Base-by-base conservation (phyloP, 1,140 invertebrate genomes). In the Drosophila subpulchrella region DNA sequence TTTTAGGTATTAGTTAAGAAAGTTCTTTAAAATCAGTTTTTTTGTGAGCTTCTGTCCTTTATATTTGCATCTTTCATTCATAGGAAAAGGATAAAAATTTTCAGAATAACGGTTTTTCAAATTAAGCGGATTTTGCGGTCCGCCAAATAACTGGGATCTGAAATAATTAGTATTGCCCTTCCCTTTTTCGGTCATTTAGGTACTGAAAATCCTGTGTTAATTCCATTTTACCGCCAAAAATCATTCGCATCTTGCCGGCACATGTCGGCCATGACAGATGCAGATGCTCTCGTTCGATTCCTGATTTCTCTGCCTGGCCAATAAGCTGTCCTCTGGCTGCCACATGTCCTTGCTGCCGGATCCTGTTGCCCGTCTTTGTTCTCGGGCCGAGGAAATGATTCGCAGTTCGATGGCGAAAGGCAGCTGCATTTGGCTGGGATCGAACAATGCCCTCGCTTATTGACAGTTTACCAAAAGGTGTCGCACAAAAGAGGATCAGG, bases 391-490 rank as follows among this genome's bases (percentile, higher is more conserved):
- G 60, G 48, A 60, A 77, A 67, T 78, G 55, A 71, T 71, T 58
- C 68, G 68, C 68, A 71, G 60, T 53, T 66, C 61, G 60, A 68
- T 67, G 65, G 38, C 65, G 17, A 38, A 48, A 32, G 51, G 68
- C 68, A 71, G 68, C 68, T 71, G 68, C 68, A 71, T 71, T 71
- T 34, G 50, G 67, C 50, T 17, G 51, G 13, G 13, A 47, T 71
- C 68, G 53, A 71, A 71, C 68, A 71, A 71, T 71, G 53, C 15
- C 65, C 65, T 68, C 81, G 75, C 83, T 88, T 88, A 88, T 88
- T 88, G 83, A 88, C 83, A 88, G 80, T 88, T 77, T 81, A 63
- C 54, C 58, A 65, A 88, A 88, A 88, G 84, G 84, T 88, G 83
- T 88, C 72, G 60, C 62, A 62, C 38, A 83, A 81, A 83, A 79